Conservation (phyloP, 2,797 vertebrate genomes). For the Anas capensis region DNA sequence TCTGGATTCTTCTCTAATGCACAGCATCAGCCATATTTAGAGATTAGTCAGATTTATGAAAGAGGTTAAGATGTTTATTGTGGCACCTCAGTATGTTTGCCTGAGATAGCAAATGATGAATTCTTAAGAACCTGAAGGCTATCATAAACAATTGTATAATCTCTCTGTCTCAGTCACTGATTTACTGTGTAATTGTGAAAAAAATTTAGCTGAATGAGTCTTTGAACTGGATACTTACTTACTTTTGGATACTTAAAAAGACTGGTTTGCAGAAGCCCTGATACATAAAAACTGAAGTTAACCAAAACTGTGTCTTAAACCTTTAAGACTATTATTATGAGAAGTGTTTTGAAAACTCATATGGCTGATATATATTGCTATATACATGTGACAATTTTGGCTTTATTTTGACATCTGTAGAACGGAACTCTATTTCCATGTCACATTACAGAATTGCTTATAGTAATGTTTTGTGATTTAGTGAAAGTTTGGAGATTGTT, state of each 20-base stretch:
- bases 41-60: background rate
- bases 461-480: background rate
- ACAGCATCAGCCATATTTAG: background rate
- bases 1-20: background rate
- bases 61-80: background rate
- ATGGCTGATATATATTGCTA: background rate
- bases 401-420: background rate
- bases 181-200: background rate
- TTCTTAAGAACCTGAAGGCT: background rate
- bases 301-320: background rate
- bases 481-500: background rate
- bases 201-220: background rate
- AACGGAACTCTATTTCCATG: background rate
- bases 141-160: background rate
- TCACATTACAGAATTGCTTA: background rate
- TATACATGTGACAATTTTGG: background rate
- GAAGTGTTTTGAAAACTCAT: background rate
- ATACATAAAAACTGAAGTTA: background rate
- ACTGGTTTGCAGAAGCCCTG: background rate
- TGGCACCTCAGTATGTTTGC: background rate
- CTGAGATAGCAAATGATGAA: background rate
- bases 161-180: background rate
- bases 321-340: background rate
- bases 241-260: background rate
- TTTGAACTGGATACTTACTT: background rate